Conservation (phyloP, 2,113 vertebrate genomes). For the Euleptes europaea region DNA sequence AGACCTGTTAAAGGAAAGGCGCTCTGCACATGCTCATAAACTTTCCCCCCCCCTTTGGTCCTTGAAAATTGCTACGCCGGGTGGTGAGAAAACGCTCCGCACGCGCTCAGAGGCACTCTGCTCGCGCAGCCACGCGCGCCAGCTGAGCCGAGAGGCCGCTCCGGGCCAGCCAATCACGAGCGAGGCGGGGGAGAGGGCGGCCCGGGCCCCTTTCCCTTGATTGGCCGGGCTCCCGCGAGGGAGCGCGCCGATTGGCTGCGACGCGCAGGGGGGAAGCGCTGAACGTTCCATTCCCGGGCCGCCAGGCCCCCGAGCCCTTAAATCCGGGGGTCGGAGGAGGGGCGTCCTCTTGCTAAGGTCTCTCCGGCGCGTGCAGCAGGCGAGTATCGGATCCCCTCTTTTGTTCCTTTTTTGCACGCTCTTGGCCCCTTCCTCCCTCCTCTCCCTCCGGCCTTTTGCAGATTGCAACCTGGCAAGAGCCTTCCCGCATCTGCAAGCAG, state of each 20-base stretch:
- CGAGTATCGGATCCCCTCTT: background rate
- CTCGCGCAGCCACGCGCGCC: background rate
- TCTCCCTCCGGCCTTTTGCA: no score
- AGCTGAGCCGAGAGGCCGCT: no score
- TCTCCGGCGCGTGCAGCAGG: background rate
- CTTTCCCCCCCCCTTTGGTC: background rate
- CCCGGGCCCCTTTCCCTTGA: fast-evolving
- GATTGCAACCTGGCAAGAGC: background rate
- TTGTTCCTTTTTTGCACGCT: no score
- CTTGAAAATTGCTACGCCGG: background rate
- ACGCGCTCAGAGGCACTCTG: background rate
- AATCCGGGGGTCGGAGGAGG: background rate
- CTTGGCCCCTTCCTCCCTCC: no score
- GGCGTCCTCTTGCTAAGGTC: background rate
- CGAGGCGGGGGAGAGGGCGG: background rate
- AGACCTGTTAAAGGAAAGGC: no score
- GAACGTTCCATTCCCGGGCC: background rate
- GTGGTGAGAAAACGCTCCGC: background rate
- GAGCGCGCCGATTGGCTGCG: constrained; percentile 24
- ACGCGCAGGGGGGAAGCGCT: background rate
- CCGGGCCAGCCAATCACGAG: background rate
- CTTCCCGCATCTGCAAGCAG: background rate
- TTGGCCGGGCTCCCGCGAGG: no score
- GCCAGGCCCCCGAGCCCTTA: background rate
- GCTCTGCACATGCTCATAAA: background rate